Conservation (phyloP, 1,140 invertebrate genomes). For the Zeugodacus cucurbitae region DNA sequence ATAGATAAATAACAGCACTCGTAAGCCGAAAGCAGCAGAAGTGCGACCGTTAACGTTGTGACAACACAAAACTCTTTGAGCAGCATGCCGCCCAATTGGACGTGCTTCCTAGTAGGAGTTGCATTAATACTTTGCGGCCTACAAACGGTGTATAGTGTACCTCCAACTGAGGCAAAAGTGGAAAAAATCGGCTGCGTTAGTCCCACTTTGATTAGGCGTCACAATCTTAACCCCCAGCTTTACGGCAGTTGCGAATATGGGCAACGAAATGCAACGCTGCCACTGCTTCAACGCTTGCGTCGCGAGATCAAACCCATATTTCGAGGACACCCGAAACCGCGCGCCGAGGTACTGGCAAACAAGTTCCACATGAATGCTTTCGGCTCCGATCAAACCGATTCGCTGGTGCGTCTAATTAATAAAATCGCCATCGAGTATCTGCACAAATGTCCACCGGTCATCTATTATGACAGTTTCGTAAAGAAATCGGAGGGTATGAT, state of each 20-base stretch:
- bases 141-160: not conserved
- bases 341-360: constrained; percentile 68
- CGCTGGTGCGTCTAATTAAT: constrained; percentile 70
- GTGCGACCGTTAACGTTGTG: not conserved
- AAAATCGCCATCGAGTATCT: constrained; percentile 71
- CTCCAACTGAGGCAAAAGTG: not conserved
- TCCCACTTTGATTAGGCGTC: constrained; percentile 50
- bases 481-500: constrained; percentile 69
- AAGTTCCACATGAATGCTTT: constrained; percentile 65
- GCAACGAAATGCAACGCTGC: not conserved
- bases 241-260: constrained; percentile 45
- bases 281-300: constrained; percentile 39
- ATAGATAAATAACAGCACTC: constrained; percentile 5
- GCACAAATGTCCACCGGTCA: constrained; percentile 70
- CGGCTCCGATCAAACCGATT: constrained; percentile 66
- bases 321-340: constrained; percentile 69
- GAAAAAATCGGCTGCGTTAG: constrained; percentile 49
- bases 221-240: constrained; percentile 50
- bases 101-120: too few relatives aligned
- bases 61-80: not conserved
- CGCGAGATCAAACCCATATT: constrained; percentile 65
- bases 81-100: not conserved
- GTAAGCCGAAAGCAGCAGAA: not conserved
- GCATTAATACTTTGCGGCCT: not conserved
- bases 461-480: constrained; percentile 72